phyloP scores from a whole-genome alignment of 2,888 invertebrate species.

The Philonicus albiceps region DNA sequence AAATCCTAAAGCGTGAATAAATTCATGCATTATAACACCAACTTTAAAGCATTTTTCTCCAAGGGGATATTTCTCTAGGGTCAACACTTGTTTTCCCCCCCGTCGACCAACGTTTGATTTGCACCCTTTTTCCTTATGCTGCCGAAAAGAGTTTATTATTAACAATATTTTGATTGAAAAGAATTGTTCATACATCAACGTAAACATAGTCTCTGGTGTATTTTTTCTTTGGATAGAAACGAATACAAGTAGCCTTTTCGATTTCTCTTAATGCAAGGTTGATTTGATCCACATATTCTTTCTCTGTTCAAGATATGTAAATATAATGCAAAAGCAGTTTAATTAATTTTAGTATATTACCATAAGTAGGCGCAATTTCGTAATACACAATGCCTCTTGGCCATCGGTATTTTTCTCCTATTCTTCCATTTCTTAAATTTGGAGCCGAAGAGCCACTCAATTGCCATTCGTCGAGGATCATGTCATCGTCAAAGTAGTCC shows the following conservation, averaged over 20 bases:
- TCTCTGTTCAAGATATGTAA: constrained; percentile 48
- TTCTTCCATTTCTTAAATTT: constrained; percentile 68
- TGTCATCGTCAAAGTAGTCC: constrained; percentile 77
- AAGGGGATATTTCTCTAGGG: constrained; percentile 54
- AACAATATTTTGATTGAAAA: background rate
- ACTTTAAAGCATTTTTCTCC: constrained; percentile 58
- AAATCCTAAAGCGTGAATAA: constrained; percentile 81
- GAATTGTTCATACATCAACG: constrained; percentile 50
- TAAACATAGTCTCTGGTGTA: constrained; percentile 53
- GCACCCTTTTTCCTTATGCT: constrained; percentile 67
- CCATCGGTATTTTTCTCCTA: constrained; percentile 68
- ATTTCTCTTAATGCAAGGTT: constrained; percentile 75
- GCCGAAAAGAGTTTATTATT: background rate
- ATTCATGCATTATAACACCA: constrained; percentile 75
- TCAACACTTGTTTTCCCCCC: constrained; percentile 60
- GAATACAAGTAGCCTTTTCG: constrained; percentile 75
- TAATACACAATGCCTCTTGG: constrained; percentile 73
- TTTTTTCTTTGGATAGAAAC: constrained; percentile 70
- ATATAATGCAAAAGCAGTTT: constrained; percentile 37
- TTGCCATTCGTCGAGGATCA: constrained; percentile 67
- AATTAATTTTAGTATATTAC: background rate
- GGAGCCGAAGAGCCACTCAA: constrained; percentile 43
- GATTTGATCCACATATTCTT: constrained; percentile 69
- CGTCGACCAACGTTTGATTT: constrained; percentile 78
- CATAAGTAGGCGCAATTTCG: constrained; percentile 68